A percentile compares a stretch with the other conserved stretches of the same genome.
phyloP scores from a whole-genome alignment of 2,797 vertebrate species.

The Sebastes minor region DNA sequence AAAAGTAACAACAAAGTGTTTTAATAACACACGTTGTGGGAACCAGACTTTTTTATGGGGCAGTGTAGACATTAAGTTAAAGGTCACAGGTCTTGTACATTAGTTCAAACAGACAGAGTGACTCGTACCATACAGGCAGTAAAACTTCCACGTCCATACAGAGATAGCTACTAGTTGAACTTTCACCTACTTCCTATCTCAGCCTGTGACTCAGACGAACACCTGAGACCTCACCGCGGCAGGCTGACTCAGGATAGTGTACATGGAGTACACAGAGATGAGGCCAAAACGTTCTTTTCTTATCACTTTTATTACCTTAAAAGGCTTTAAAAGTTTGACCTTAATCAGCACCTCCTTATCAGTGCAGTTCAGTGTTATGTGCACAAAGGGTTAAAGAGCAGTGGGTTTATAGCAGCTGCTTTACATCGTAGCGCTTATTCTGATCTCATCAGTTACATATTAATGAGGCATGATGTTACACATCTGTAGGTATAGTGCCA shows the following conservation, averaged over 20 bases:
- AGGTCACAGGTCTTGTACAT: background rate
- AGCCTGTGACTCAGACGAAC: background rate
- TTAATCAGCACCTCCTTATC: slow-evolving; percentile 49
- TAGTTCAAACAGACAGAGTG: background rate
- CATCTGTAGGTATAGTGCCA: background rate
- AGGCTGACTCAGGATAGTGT: background rate
- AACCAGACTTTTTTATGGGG: background rate
- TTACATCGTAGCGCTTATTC: background rate
- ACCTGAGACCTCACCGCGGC: background rate
- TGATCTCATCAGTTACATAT: slow-evolving; percentile 1
- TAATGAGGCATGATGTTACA: background rate
- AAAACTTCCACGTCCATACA: background rate
- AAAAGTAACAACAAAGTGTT: background rate
- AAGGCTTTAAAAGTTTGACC: slow-evolving; percentile 5
- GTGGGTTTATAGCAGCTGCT: background rate
- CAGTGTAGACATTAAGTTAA: background rate
- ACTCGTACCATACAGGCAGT: background rate
- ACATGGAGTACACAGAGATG: background rate
- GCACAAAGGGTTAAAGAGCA: slow-evolving; percentile 33
- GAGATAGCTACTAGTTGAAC: slow-evolving; percentile 1
- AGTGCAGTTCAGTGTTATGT: slow-evolving; percentile 22
- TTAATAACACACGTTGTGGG: background rate
- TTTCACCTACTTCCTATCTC: slow-evolving; percentile 40
- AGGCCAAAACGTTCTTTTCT: slow-evolving; percentile 32
- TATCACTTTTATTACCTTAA: slow-evolving; percentile 34